Evolutionary conservation across 2,888 invertebrate species (phyloP).

Genomic region (Tipula unca): DNA sequence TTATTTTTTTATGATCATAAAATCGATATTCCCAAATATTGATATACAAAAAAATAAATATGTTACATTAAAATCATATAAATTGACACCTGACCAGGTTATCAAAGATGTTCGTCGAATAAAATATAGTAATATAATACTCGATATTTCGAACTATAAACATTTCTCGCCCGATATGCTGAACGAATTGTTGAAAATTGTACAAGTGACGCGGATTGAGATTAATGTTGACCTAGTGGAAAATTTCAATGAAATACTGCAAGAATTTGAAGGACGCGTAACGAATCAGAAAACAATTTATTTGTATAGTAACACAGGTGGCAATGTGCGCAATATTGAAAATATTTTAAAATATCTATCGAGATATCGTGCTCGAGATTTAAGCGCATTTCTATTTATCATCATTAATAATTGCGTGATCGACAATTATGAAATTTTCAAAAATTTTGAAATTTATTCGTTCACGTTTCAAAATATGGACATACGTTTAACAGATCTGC

Average conservation of each 20-base stretch:
- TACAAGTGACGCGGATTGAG: neutral
- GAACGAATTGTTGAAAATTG: neutral
- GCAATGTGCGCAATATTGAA: neutral
- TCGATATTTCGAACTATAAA: neutral
- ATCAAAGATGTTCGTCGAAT: neutral
- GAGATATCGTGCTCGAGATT: neutral
- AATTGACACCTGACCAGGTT: neutral
- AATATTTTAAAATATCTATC: neutral
- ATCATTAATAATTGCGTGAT: neutral
- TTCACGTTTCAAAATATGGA: neutral
- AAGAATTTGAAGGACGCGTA: neutral
- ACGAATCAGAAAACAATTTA: neutral
- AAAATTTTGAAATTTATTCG: neutral
- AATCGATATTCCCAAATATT: neutral
- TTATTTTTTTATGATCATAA: neutral
- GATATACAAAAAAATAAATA: neutral
- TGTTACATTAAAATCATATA: neutral
- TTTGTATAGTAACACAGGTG: neutral
- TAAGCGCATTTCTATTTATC: neutral
- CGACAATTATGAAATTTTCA: neutral
- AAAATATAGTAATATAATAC: neutral
- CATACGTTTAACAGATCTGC: neutral
- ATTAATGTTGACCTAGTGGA: neutral
- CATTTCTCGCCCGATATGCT: neutral
- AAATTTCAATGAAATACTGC: neutral